phyloP scores from a whole-genome alignment of 2,797 vertebrate genomes.

The Parambassis ranga region DNA sequence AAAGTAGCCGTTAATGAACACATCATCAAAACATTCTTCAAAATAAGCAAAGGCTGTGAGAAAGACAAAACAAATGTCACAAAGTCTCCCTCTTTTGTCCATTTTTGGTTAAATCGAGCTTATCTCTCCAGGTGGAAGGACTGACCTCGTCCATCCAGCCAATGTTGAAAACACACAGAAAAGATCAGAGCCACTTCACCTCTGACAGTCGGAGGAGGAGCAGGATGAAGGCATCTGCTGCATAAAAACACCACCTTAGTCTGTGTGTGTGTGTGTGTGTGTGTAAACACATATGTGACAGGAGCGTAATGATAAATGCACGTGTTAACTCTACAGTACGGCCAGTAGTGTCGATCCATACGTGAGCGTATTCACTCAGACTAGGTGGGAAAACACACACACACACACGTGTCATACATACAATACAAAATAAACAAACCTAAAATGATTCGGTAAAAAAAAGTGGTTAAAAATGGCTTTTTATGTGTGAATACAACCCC shows the following conservation, averaged over 20 bases:
- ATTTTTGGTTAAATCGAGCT: conserved; percentile 43
- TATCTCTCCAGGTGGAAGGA: too few relatives aligned
- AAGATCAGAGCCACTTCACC: not conserved
- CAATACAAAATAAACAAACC: conserved; percentile 58
- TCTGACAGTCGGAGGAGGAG: conserved; percentile 11
- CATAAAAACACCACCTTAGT: conserved; percentile 24
- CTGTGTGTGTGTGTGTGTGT: not conserved
- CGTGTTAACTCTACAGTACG: conserved; percentile 26
- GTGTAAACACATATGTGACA: too few relatives aligned
- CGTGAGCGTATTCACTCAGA: conserved; percentile 25
- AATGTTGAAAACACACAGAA: conserved; percentile 2
- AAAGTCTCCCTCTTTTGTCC: conserved; percentile 17
- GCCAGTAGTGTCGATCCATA: conserved; percentile 36
- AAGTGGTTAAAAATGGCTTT: conserved; percentile 76
- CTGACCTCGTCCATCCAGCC: not conserved
- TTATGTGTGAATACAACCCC: conserved; percentile 57
- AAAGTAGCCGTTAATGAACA: not conserved
- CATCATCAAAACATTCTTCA: conserved; percentile 6
- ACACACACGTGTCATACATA: conserved; percentile 40
- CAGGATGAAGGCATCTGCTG: conserved; percentile 42
- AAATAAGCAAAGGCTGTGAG: conserved; percentile 24
- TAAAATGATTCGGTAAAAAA: conserved; percentile 63
- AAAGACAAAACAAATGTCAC: not conserved
- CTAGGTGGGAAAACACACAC: conserved; percentile 11
- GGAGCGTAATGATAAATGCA: conserved; percentile 27